Base-by-base conservation (phyloP, 2,113 vertebrate species). In the Merops nubicus region DNA sequence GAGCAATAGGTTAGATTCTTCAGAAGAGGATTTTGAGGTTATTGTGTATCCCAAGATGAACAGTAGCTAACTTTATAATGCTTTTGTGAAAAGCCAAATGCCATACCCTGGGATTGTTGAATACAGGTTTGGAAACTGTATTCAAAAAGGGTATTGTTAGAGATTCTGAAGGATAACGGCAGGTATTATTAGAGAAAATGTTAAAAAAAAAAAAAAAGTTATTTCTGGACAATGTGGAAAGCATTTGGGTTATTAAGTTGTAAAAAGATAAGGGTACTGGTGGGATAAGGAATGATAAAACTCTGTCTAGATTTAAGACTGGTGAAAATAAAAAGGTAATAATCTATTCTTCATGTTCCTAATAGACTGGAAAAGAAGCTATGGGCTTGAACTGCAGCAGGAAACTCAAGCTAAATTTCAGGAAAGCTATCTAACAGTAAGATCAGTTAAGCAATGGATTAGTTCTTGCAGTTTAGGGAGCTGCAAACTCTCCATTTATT, bases 171-270 rank as follows among this genome's bases (percentile, higher is more conserved):
- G 20, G 60, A 50, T 65, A 86, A 83, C 36, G 74, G 22, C 23
- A 88, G 72, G 47, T 87, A 80, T 53, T 76, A 72, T 77, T 67
- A 64, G 56, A 84, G 59, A 90, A 90, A 73, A 48, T 79, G 18
- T 80, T 40, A 40, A 34, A 79, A 20, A n/a, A 93, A 40, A 34
- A 79, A 20, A n/a, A 93, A 88, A 76, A 47, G 28, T 47, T 59
- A 81, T 92, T 92, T 95, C 54, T 89, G 47, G 38, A 33, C 51
- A 74, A 42, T 34, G 64, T 62, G 83, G 72, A 95, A 95, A 86
- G 54, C 57, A 45, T 29, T 1, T 1, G 18, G 10, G 25, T 92
- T 91, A 72, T 92, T 77, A 84, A 80, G 33, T n/a, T 88, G 33
- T 76, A 86, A 73, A 90, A 88, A 73, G 53, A 45, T 85, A 85